Evolutionary conservation across 2,888 invertebrate species (phyloP).

Genomic region (Hypena proboscidalis): DNA sequence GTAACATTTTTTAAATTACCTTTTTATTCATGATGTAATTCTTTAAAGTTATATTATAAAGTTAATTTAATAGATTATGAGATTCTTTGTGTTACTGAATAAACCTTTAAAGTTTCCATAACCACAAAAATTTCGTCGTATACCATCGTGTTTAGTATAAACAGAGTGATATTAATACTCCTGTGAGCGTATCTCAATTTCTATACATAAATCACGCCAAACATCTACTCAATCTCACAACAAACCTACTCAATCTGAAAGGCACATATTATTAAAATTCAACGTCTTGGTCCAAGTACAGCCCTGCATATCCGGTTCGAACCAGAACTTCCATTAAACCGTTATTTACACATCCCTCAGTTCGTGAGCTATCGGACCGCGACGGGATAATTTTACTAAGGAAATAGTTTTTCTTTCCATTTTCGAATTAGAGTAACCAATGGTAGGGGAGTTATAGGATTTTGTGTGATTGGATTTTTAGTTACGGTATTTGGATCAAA

Average conservation of each 20-base stretch:
- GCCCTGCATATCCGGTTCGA: conserved; percentile 53
- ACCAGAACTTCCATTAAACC: conserved; percentile 75
- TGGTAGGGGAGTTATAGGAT: conserved; percentile 6
- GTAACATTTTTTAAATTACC: too few relatives aligned
- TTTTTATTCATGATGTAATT: too few relatives aligned
- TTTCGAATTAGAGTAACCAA: conserved; percentile 37
- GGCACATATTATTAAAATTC: conserved; percentile 38
- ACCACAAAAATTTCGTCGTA: too few relatives aligned
- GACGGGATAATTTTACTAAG: conserved; percentile 62
- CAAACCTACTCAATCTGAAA: conserved; percentile 18
- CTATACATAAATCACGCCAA: conserved; percentile 9
- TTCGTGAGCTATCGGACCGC: conserved; percentile 59
- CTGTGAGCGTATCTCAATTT: too few relatives aligned
- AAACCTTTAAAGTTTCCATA: too few relatives aligned
- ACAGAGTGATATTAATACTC: too few relatives aligned
- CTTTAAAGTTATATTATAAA: too few relatives aligned
- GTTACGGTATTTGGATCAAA: conserved; percentile 2
- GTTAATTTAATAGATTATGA: too few relatives aligned
- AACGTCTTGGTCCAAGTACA: conserved; percentile 31
- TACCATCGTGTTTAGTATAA: too few relatives aligned
- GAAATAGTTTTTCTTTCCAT: conserved; percentile 63
- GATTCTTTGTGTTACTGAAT: too few relatives aligned
- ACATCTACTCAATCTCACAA: conserved; percentile 18
- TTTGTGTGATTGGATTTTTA: conserved; percentile 21
- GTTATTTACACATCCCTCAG: conserved; percentile 74